phyloP scores from a whole-genome alignment of 2,888 invertebrate genomes.

The Chrysopilus asiliformis region DNA sequence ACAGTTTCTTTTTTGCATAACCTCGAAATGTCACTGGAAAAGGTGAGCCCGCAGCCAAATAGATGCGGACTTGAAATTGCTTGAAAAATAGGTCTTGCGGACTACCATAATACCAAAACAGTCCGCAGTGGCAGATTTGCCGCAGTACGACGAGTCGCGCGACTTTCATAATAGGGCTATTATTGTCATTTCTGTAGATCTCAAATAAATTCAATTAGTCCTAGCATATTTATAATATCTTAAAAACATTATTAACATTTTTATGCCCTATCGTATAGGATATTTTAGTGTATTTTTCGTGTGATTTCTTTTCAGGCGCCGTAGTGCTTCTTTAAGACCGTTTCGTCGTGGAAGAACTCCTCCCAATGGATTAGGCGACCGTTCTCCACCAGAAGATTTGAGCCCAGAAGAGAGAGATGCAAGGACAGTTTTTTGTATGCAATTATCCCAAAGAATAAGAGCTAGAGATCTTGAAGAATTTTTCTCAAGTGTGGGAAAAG shows the following conservation, averaged over 20 bases:
- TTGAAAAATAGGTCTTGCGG: too few relatives aligned
- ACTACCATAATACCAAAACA: too few relatives aligned
- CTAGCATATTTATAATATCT: neutral
- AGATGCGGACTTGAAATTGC: too few relatives aligned
- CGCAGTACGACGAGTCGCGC: too few relatives aligned
- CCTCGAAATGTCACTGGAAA: too few relatives aligned
- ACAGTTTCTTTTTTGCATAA: too few relatives aligned
- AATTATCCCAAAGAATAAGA: constrained; percentile 84
- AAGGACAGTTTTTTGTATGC: constrained; percentile 99
- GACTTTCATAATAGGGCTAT: too few relatives aligned
- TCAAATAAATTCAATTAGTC: neutral
- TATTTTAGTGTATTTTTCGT: neutral
- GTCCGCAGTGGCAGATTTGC: too few relatives aligned
- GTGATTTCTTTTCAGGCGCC: constrained; percentile 21
- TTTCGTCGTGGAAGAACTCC: constrained; percentile 34
- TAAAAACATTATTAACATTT: too few relatives aligned
- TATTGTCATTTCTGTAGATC: constrained; percentile 4
- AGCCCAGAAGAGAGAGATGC: constrained; percentile 96
- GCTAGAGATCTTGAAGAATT: constrained; percentile 96
- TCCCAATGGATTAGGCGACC: constrained; percentile 41
- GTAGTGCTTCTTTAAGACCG: constrained; percentile 35
- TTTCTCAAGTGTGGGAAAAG: constrained; percentile 96
- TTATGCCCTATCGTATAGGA: too few relatives aligned
- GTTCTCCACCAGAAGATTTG: constrained; percentile 54
- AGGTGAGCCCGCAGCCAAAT: too few relatives aligned